Percentiles rank a stretch among this genome's conserved stretches.
Conservation (phyloP, 2,888 invertebrate genomes). For the Xestia sexstrigata region DNA sequence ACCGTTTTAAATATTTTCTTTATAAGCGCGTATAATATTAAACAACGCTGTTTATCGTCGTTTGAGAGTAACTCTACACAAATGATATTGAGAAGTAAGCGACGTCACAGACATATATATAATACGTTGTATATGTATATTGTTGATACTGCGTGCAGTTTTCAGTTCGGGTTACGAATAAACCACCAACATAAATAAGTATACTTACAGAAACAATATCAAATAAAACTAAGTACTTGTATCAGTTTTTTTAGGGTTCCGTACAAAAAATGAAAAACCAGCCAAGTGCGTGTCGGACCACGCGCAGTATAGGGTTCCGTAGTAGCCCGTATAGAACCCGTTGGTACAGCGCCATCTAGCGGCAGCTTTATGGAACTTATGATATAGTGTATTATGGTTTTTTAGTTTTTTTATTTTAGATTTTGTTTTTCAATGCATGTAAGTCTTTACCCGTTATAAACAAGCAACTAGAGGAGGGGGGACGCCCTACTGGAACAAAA, state of each 20-base stretch:
- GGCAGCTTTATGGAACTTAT: too few relatives aligned
- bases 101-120: constrained; percentile 20
- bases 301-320: too few relatives aligned
- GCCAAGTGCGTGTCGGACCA: too few relatives aligned
- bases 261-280: too few relatives aligned
- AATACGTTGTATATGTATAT: constrained; percentile 14
- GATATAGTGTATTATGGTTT: too few relatives aligned
- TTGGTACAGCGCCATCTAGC: too few relatives aligned
- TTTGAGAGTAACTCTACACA: constrained; percentile 51
- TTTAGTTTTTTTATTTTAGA: too few relatives aligned
- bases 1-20: constrained; percentile 52
- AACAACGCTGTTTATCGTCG: constrained; percentile 54
- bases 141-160: constrained; percentile 13
- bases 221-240: constrained; percentile 13
- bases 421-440: too few relatives aligned
- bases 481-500: too few relatives aligned
- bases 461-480: too few relatives aligned
- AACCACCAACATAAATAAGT: background rate
- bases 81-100: constrained; percentile 55
- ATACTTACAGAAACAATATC: background rate
- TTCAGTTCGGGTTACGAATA: constrained; percentile 9
- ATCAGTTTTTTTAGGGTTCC: constrained; percentile 3
- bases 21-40: constrained; percentile 52
- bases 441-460: too few relatives aligned
- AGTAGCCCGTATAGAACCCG: too few relatives aligned